Evolutionary conservation across 2,888 invertebrate species (phyloP), one percentile per base, ranked within the genome.

Genomic region (Pheosia tremula): DNA sequence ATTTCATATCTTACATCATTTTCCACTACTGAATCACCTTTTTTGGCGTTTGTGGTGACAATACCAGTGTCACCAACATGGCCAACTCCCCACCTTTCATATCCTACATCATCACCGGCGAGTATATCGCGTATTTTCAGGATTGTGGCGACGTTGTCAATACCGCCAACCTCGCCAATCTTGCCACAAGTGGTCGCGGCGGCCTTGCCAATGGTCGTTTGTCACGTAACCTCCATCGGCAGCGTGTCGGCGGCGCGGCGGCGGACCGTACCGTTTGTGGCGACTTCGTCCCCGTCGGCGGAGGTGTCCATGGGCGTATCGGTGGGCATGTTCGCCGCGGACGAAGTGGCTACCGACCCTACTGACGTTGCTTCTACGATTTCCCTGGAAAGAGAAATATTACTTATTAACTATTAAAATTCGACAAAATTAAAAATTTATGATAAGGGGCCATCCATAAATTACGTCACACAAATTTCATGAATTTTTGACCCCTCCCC

Each of bases 221-320:
- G 92, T 93, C 92, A 93, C 91, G 93, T 93, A 83, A 93, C 93
- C 83, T 91, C 90, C 93, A 93, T 91, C 65, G 91, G 91, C 57
- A 89, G 81, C 41, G 85, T 82, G 82, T 89, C 91, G 50, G 81
- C 58, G 63, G 59, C 59, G 70, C 53, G 38, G 72, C 62, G 61
- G 74, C 58, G 24, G 63, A 53, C 24, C 9, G 53, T 11, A 10
- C 56, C 56, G 45, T 56, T 56, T 8, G 56, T 45, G 36, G 45
- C 45, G 10, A 36, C 39, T 5, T 24, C 55, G 11, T 47, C 56
- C n/a, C 54, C 39, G 36, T 54, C 58, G 6, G 62, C 37, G 10
- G 74, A 59, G 5, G 80, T 10, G 9, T 56, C 56, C 36, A 24
- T 11, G 10, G 45, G 10, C 7, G 24, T 3, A 11, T 56, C 56